A percentile compares a stretch with the other conserved stretches of the same genome.
Evolutionary conservation across 2,797 vertebrate genomes (phyloP).

Genomic region (Otus scops): DNA sequence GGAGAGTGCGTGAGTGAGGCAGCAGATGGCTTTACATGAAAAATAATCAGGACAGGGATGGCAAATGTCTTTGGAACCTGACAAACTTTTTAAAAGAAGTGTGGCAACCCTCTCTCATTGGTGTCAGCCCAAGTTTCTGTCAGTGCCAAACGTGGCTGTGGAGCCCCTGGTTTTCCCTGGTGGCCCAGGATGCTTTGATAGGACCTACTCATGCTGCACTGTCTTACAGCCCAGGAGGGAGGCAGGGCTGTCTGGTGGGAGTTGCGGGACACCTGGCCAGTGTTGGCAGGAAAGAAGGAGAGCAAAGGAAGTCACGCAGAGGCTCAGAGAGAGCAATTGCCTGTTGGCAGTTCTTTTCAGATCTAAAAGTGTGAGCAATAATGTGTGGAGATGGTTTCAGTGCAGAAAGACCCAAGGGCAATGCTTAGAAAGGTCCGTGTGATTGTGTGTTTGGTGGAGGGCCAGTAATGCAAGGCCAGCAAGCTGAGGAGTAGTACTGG

Average conservation of each 20-base stretch:
- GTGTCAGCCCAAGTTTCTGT: background rate
- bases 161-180: background rate
- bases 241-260: background rate
- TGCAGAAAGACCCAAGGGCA: background rate
- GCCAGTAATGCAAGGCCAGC: background rate
- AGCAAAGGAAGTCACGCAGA: background rate
- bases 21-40: background rate
- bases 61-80: background rate
- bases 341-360: background rate
- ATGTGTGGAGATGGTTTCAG: background rate
- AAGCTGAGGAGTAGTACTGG: background rate
- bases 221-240: background rate
- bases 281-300: background rate
- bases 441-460: background rate
- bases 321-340: background rate
- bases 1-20: rapidly evolving
- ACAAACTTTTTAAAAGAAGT: background rate
- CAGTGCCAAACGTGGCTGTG: background rate
- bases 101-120: background rate
- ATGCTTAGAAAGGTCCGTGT: rapidly evolving
- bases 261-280: background rate
- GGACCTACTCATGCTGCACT: rapidly evolving
- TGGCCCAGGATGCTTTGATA: background rate
- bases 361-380: background rate
- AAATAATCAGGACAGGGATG: background rate